A percentile compares a stretch with the other conserved stretches of the same genome.
Conservation (phyloP, 2,797 vertebrate species). For the Anableps anableps region DNA sequence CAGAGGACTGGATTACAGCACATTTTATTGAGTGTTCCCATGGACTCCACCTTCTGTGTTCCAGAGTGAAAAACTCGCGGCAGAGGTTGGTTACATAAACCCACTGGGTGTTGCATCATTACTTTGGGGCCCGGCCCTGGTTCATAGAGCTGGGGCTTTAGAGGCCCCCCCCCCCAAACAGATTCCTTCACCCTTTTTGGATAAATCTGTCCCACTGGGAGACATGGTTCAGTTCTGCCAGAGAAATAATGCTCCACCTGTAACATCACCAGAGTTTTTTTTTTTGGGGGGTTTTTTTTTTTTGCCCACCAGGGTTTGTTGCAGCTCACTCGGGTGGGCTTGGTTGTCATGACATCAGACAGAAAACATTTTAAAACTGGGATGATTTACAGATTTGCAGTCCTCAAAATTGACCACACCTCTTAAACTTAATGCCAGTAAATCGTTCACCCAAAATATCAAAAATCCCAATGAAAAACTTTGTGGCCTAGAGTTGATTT, state of each 20-base stretch:
- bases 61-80: slow-evolving; percentile 43
- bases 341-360: slow-evolving; percentile 55
- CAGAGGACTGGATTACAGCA: not conserved
- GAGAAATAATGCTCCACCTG: slow-evolving; percentile 46
- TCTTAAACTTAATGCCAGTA: slow-evolving; percentile 33
- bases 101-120: slow-evolving; percentile 68
- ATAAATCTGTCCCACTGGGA: slow-evolving; percentile 33
- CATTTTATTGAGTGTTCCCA: slow-evolving; percentile 32
- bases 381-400: slow-evolving; percentile 53
- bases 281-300: no score
- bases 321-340: slow-evolving; percentile 43
- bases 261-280: not conserved
- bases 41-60: slow-evolving; percentile 43
- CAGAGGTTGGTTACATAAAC: slow-evolving; percentile 63
- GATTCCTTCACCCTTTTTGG: slow-evolving; percentile 5
- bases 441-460: slow-evolving; percentile 30
- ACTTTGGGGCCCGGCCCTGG: slow-evolving; percentile 55
- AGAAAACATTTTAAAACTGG: slow-evolving; percentile 44
- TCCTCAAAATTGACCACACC: slow-evolving; percentile 38
- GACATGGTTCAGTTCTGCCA: slow-evolving; percentile 24
- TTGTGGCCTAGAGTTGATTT: slow-evolving; percentile 7
- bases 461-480: slow-evolving; percentile 22
- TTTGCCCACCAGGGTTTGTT: not conserved
- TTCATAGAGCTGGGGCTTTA: slow-evolving; percentile 21
- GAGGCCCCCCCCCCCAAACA: slow-evolving; percentile 27